These are phyloP conservation scores for Druon quercuslanigerum DNA, from an alignment of 1,140 invertebrate genomes.

Conservation along the genomic window DNA sequence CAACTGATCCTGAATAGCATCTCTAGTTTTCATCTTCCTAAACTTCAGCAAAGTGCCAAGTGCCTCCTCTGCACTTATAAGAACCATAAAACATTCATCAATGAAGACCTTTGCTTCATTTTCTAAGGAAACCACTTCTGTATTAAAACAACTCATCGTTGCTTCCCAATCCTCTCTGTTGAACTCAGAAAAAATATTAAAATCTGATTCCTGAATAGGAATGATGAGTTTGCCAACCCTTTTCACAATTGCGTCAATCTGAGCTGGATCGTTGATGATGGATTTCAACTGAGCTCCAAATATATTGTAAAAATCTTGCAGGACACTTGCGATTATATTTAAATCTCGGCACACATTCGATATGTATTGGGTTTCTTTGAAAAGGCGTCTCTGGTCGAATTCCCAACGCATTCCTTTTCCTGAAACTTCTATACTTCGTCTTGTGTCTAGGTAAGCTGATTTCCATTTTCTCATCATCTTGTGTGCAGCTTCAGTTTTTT, in stretches of 20 bases:
- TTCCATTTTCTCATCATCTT: constrained; percentile 88
- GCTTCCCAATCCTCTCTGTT: constrained; percentile 90
- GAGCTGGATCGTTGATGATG: constrained; percentile 88
- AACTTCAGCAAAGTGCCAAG: constrained; percentile 88
- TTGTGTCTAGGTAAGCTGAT: constrained; percentile 81
- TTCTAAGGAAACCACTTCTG: constrained; percentile 84
- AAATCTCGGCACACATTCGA: constrained; percentile 86
- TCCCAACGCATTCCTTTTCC: constrained; percentile 92
- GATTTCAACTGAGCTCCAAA: constrained; percentile 91
- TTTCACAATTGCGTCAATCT: constrained; percentile 88
- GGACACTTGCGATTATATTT: constrained; percentile 81
- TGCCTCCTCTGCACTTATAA: constrained; percentile 86
- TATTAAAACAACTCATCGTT: constrained; percentile 84
- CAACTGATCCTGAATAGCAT: constrained; percentile 83
- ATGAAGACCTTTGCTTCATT: constrained; percentile 90
- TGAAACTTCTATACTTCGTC: constrained; percentile 87
- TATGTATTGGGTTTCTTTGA: constrained; percentile 90
- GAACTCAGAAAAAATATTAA: constrained; percentile 86
- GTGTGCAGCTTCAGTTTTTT: constrained; percentile 77
- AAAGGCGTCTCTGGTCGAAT: constrained; percentile 88
- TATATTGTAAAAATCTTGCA: constrained; percentile 92
- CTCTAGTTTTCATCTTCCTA: constrained; percentile 84
- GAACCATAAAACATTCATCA: constrained; percentile 86
- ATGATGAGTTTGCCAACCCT: constrained; percentile 83
- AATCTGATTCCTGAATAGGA: constrained; percentile 85